Conservation (phyloP, 2,113 vertebrate species). For the Mobula hypostoma region DNA sequence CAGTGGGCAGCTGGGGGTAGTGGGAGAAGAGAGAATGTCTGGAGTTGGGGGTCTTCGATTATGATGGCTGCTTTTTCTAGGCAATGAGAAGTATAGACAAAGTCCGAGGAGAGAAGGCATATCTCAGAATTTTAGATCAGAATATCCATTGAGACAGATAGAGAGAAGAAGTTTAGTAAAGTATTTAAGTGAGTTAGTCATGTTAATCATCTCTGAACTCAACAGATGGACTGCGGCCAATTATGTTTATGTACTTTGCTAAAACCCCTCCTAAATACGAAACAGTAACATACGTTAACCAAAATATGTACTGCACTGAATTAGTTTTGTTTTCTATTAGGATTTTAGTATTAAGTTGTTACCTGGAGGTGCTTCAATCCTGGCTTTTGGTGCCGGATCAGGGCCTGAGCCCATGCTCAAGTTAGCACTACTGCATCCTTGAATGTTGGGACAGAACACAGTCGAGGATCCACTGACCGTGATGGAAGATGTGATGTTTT, state of each 20-base stretch:
- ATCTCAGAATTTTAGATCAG: neutral
- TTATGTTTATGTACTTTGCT: neutral
- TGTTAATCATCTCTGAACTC: neutral
- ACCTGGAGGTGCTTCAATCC: neutral
- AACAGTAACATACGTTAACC: neutral
- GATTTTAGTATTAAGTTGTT: neutral
- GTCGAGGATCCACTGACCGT: neutral
- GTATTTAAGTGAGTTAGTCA: neutral
- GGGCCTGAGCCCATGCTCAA: neutral
- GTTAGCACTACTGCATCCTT: neutral
- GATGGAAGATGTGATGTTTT: neutral
- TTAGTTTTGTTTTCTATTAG: neutral
- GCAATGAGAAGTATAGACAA: no score
- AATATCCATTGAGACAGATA: neutral
- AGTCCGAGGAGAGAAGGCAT: no score
- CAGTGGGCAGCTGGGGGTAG: no score
- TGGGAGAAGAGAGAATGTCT: no score
- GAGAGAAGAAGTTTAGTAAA: neutral
- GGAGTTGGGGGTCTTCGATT: no score
- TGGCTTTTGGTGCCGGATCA: neutral
- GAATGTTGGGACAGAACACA: constrained; percentile 8
- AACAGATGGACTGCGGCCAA: neutral
- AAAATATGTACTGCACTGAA: neutral
- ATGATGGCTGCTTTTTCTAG: no score
- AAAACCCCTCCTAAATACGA: neutral